phyloP scores from a whole-genome alignment of 2,113 vertebrate genomes.

The Danionella cerebrum region DNA sequence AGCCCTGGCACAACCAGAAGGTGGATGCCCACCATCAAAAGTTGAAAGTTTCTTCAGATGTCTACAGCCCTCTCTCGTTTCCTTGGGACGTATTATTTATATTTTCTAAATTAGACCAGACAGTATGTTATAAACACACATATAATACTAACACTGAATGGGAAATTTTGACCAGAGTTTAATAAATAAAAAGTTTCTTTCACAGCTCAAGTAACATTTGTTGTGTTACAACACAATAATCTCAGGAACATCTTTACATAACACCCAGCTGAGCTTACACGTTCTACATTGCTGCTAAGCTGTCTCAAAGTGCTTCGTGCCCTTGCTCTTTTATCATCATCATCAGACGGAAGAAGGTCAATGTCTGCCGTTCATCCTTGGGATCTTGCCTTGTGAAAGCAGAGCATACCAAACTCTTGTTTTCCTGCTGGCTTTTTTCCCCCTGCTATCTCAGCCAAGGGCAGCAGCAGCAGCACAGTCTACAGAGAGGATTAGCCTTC shows the following conservation, averaged over 20 bases:
- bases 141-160: too few species aligned
- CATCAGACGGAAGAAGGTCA: constrained; percentile 48
- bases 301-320: not conserved
- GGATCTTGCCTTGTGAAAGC: constrained; percentile 22
- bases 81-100: too few species aligned
- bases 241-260: not conserved
- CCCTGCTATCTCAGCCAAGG: constrained; percentile 64
- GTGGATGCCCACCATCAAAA: too few species aligned
- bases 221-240: not conserved
- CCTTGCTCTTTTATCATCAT: constrained; percentile 43
- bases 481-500: constrained; percentile 77
- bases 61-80: too few species aligned
- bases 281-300: not conserved
- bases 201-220: not conserved
- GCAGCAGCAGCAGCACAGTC: constrained; percentile 85
- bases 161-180: too few species aligned
- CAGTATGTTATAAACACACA: too few species aligned
- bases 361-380: constrained; percentile 11
- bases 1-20: too few species aligned
- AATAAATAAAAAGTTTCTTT: not conserved
- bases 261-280: not conserved
- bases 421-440: not conserved
- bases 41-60: too few species aligned
- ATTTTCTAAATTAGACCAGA: too few species aligned
- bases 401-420: not conserved